Conservation (phyloP, 2,888 invertebrate genomes). For the Bugula neritina region DNA sequence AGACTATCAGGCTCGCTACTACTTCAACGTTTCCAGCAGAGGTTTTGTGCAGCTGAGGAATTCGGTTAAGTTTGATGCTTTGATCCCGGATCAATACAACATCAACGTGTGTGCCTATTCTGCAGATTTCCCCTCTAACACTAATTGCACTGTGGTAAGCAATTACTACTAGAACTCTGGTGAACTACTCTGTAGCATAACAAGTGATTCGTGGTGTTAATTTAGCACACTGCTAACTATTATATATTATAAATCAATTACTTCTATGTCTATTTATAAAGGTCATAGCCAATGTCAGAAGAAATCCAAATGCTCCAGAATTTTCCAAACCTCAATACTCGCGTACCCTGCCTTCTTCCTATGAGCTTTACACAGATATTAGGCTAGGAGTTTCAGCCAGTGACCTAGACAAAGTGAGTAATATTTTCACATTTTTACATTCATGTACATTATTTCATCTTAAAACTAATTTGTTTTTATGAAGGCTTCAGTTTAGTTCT, state of each 20-base stretch:
- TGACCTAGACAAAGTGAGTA: slow-evolving; percentile 4
- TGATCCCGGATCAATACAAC: background rate
- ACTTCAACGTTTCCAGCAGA: slow-evolving; percentile 11
- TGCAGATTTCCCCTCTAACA: slow-evolving; percentile 19
- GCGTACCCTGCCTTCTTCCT: slow-evolving; percentile 8
- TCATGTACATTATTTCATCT: too few species aligned
- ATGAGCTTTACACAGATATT: slow-evolving; percentile 1
- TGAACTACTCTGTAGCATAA: too few species aligned
- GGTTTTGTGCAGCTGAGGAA: background rate
- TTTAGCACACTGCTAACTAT: too few species aligned
- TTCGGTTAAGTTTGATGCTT: slow-evolving; percentile 7
- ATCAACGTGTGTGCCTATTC: slow-evolving; percentile 10
- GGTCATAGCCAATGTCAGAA: background rate
- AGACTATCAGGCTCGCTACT: slow-evolving; percentile 6
- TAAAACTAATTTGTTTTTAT: too few species aligned
- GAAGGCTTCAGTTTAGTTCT: too few species aligned
- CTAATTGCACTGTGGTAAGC: slow-evolving; percentile 8
- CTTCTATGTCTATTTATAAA: too few species aligned
- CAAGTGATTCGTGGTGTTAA: too few species aligned
- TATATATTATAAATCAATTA: too few species aligned
- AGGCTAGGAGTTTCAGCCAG: background rate
- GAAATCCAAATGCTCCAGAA: slow-evolving; percentile 12
- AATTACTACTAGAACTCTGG: too few species aligned
- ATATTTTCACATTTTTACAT: background rate
- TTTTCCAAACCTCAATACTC: slow-evolving; percentile 2